Evolutionary conservation across 2,888 invertebrate genomes (phyloP), one percentile per base, ranked within the genome.

Genomic region (Malthinus flaveolus): DNA sequence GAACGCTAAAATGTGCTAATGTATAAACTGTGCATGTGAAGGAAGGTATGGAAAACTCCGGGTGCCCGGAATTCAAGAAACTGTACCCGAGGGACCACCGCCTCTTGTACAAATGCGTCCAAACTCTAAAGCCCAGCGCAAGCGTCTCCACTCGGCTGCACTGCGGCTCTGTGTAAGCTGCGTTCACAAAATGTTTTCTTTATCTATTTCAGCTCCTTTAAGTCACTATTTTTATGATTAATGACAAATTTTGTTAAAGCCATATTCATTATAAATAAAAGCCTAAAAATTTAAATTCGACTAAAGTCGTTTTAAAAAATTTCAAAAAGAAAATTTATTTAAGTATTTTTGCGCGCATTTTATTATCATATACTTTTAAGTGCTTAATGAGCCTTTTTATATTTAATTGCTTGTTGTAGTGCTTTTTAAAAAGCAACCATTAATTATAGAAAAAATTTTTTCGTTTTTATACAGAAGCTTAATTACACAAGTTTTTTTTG

Each of bases 41-140:
- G 23, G 23, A 23, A 23, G 69, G 71, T 69, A 68, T 65, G 65
- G 62, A 66, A 66, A 65, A 66, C 57, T 68, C 65, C 66, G 68
- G 71, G 67, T 70, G 71, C 67, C 69, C 67, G 66, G 71, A 72
- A 72, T 72, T 69, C 71, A 73, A 72, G 73, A 68, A 71, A 73
- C 71, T 68, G 71, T 70, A 68, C 71, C 72, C 73, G 55, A 65
- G 73, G 71, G 73, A 72, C 65, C 66, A 71, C 66, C 71, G 70
- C 62, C 71, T 71, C 65, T 70, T 70, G 69, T 67, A 67, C 69
- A 71, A 69, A 72, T 71, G 70, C 73, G 71, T 72, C 70, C 69
- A 65, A 23, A 65, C 64, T 65, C 51, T 62, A 60, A 50, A 56
- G 50, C 50, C 58, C 55, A 51, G 71, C 72, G 72, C 73, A 71